These are phyloP conservation scores for Jordanella pulchra DNA, from an alignment of 2,797 vertebrate species.

Conservation along the genomic window DNA sequence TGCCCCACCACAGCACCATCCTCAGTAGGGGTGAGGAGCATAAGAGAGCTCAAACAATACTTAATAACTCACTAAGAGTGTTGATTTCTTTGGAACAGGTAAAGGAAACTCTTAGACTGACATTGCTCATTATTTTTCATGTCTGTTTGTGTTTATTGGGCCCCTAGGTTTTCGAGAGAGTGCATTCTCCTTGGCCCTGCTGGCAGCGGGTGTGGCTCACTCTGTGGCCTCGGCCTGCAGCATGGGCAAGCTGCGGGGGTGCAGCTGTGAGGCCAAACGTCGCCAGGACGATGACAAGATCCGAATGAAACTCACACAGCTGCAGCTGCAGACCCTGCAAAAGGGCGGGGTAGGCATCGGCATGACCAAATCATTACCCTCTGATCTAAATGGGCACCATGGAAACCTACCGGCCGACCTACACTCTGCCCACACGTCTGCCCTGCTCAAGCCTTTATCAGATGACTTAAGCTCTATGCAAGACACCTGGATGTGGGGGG, in stretches of 20 bases:
- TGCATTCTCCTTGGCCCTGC: slow-evolving; percentile 89
- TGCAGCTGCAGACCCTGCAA: slow-evolving; percentile 88
- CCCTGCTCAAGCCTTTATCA: slow-evolving; percentile 77
- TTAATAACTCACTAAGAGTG: slow-evolving; percentile 19
- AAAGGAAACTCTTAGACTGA: neutral
- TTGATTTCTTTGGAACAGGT: slow-evolving; percentile 5
- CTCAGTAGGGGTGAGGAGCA: slow-evolving; percentile 86
- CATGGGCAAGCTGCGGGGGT: slow-evolving; percentile 89
- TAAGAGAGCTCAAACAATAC: slow-evolving; percentile 24
- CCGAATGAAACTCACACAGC: slow-evolving; percentile 87
- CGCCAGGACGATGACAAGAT: slow-evolving; percentile 87
- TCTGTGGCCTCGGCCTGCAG: slow-evolving; percentile 93
- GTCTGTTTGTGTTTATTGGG: slow-evolving; percentile 16
- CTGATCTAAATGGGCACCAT: slow-evolving; percentile 66
- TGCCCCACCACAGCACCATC: slow-evolving; percentile 87
- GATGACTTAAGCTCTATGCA: slow-evolving; percentile 81
- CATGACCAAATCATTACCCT: slow-evolving; percentile 67
- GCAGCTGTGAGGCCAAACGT: slow-evolving; percentile 88
- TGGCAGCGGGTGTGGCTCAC: slow-evolving; percentile 92
- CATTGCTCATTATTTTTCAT: slow-evolving; percentile 8
- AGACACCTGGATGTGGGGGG: slow-evolving; percentile 95
- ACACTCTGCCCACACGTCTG: slow-evolving; percentile 69
- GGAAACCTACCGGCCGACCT: slow-evolving; percentile 74
- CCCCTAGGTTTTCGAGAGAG: slow-evolving; percentile 89
- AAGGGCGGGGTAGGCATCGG: slow-evolving; percentile 77